Conservation (phyloP, 1,140 invertebrate species). For the Laodelphax striatellus region DNA sequence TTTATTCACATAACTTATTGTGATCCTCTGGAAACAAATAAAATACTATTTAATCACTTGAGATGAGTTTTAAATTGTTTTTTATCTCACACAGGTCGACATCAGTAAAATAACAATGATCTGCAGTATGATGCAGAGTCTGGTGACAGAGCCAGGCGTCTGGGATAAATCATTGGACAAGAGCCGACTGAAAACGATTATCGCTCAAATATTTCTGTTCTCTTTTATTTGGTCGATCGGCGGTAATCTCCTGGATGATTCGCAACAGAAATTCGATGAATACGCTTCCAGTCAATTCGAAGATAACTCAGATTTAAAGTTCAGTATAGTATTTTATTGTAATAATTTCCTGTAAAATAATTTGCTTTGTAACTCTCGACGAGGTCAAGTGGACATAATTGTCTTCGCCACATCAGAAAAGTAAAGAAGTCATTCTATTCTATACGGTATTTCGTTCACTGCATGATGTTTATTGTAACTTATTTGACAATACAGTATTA, state of each 20-base stretch:
- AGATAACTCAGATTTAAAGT: conserved; percentile 47
- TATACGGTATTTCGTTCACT: too few species aligned
- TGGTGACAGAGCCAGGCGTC: conserved; percentile 38
- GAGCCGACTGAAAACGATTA: conserved; percentile 43
- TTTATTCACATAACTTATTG: too few species aligned
- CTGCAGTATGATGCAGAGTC: conserved; percentile 56
- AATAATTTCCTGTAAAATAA: too few species aligned
- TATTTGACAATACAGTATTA: too few species aligned
- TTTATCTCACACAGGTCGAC: conserved; percentile 46
- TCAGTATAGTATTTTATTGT: background rate
- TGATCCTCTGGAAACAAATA: too few species aligned
- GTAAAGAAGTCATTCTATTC: too few species aligned
- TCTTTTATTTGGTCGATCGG: conserved; percentile 70
- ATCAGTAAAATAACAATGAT: conserved; percentile 65
- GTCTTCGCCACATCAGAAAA: too few species aligned
- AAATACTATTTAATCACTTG: too few species aligned
- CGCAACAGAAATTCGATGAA: conserved; percentile 54
- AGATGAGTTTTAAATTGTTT: too few species aligned
- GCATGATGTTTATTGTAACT: too few species aligned
- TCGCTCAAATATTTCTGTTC: conserved; percentile 61
- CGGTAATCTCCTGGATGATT: conserved; percentile 60
- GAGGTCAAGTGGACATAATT: too few species aligned
- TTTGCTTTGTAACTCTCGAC: too few species aligned
- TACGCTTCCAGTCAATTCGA: conserved; percentile 56
- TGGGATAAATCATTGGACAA: conserved; percentile 39